Conservation (phyloP, 2,797 vertebrate genomes). For the Gymnothorax javanicus region DNA sequence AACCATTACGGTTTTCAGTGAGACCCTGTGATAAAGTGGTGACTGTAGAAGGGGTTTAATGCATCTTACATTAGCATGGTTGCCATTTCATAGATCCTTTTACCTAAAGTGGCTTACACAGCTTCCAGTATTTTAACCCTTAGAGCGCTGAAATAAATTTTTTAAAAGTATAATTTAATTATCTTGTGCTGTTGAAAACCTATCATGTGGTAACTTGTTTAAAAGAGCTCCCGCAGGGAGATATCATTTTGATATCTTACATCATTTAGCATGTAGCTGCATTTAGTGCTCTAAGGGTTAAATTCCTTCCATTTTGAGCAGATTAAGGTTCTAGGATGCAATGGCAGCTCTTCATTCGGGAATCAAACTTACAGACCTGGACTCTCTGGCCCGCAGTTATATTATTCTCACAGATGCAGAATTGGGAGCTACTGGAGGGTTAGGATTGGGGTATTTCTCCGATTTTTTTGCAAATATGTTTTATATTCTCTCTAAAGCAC, state of each 20-base stretch:
- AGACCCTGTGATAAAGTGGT: not conserved
- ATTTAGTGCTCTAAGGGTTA: not conserved
- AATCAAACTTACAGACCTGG: not conserved
- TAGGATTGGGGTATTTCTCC: not conserved
- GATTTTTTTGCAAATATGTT: not conserved
- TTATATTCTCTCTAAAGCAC: slow-evolving; percentile 5
- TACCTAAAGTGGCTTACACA: too few relatives aligned
- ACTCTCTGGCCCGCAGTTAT: not conserved
- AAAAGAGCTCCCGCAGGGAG: too few relatives aligned
- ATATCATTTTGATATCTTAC: too few relatives aligned
- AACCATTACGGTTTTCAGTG: not conserved
- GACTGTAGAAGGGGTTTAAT: not conserved
- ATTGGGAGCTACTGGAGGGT: not conserved
- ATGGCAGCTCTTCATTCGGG: not conserved
- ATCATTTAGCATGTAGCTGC: too few relatives aligned
- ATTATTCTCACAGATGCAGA: not conserved
- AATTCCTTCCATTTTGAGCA: not conserved
- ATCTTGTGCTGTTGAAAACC: too few relatives aligned
- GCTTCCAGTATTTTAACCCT: not conserved
- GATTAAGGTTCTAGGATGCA: not conserved
- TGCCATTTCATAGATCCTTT: not conserved
- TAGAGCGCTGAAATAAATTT: too few relatives aligned
- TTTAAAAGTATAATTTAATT: too few relatives aligned
- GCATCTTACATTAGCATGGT: not conserved
- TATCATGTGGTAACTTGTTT: too few relatives aligned